Evolutionary conservation across 2,797 vertebrate species (phyloP).

Genomic region (Garrulus glandarius): DNA sequence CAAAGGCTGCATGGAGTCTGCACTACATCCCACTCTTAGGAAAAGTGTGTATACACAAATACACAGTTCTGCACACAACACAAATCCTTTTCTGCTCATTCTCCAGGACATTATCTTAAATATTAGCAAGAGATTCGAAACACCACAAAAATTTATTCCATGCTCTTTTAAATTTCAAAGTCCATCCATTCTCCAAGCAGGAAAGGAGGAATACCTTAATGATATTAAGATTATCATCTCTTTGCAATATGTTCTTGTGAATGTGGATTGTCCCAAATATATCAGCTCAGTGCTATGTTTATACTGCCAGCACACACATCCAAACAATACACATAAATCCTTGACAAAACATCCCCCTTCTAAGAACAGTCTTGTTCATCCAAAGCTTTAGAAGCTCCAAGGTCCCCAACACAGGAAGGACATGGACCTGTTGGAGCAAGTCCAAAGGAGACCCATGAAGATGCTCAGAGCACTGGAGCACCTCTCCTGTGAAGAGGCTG

Average conservation of each 20-base stretch:
- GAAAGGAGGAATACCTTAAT: background rate
- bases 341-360: background rate
- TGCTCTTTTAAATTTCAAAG: background rate
- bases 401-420: accelerated
- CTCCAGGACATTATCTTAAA: background rate
- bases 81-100: background rate
- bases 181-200: background rate
- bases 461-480: background rate
- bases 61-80: background rate
- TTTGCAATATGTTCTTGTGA: background rate
- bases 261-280: background rate
- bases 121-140: background rate
- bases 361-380: background rate
- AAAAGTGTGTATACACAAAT: background rate
- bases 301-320: background rate
- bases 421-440: background rate
- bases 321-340: background rate
- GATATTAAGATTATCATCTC: background rate
- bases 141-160: background rate
- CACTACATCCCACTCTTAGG: background rate
- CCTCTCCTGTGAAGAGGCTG: background rate
- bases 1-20: background rate
- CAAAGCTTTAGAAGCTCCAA: background rate
- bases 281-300: background rate
- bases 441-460: background rate